These are phyloP conservation scores for Chloroceryle aenea DNA, from an alignment of 2,113 vertebrate species.

Conservation along the genomic window DNA sequence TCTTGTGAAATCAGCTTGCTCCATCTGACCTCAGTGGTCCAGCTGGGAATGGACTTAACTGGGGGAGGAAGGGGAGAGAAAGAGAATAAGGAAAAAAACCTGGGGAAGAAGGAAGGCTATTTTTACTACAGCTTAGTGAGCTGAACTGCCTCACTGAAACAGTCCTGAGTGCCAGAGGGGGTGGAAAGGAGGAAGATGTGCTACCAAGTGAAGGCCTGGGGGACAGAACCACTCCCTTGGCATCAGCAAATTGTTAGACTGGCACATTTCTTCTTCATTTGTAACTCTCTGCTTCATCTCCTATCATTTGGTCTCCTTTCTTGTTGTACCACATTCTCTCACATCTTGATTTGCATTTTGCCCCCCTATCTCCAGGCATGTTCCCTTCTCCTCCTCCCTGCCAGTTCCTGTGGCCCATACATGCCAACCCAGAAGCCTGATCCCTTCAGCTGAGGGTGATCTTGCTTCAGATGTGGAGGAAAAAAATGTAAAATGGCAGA, in stretches of 20 bases:
- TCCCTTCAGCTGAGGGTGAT: not conserved
- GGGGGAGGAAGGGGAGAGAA: not conserved
- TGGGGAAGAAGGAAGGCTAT: not conserved
- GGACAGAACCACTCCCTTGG: not conserved
- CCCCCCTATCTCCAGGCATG: not conserved
- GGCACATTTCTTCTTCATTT: not conserved
- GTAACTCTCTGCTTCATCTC: not conserved
- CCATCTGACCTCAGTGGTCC: rapidly evolving
- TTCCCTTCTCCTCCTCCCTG: not conserved
- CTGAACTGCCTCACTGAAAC: not conserved
- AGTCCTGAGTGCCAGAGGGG: rapidly evolving
- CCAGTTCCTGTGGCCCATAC: not conserved
- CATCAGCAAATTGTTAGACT: not conserved
- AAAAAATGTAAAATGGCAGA: not conserved
- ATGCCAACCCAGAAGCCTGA: not conserved
- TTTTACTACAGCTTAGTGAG: not conserved
- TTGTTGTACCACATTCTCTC: not conserved
- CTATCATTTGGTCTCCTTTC: not conserved
- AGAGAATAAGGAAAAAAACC: not conserved
- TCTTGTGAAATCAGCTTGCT: not conserved
- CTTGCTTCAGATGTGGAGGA: not conserved
- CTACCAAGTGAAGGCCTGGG: not conserved
- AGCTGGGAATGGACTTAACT: not conserved
- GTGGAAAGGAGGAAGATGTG: not conserved
- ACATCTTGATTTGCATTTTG: not conserved